phyloP scores from a whole-genome alignment of 2,888 invertebrate genomes.

The Alentia gelatinosa region DNA sequence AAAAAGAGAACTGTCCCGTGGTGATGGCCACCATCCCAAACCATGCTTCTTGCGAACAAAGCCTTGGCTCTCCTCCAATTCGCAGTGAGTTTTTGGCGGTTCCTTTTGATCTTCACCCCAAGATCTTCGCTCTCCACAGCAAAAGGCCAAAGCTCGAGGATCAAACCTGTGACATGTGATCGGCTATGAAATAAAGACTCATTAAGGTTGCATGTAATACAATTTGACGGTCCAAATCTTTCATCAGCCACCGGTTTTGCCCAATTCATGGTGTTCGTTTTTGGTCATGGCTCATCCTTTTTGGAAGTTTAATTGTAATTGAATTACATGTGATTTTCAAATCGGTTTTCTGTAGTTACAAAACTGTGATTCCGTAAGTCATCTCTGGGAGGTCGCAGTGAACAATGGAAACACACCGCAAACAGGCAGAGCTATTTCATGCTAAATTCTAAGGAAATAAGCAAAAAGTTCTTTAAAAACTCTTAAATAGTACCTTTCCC shows the following conservation, averaged over 20 bases:
- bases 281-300: not conserved
- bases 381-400: too few relatives aligned
- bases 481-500: too few relatives aligned
- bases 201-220: not conserved
- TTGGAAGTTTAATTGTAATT: conserved; percentile 7
- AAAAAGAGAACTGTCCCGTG: too few relatives aligned
- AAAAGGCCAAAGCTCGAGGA: not conserved
- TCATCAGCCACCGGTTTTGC: not conserved
- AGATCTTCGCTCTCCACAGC: not conserved
- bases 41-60: not conserved
- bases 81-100: not conserved
- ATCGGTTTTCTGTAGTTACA: not conserved
- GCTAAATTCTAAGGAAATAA: too few relatives aligned
- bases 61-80: not conserved
- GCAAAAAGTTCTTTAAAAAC: too few relatives aligned
- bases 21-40: not conserved
- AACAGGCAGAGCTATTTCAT: too few relatives aligned
- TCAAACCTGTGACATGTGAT: conserved; percentile 1
- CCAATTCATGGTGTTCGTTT: not conserved
- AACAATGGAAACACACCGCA: too few relatives aligned
- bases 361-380: not conserved
- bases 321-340: not conserved
- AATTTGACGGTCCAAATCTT: not conserved
- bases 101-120: not conserved
- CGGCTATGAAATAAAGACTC: not conserved